Evolutionary conservation across 2,797 vertebrate species (phyloP).

Genomic region (Sebastes reedi): DNA sequence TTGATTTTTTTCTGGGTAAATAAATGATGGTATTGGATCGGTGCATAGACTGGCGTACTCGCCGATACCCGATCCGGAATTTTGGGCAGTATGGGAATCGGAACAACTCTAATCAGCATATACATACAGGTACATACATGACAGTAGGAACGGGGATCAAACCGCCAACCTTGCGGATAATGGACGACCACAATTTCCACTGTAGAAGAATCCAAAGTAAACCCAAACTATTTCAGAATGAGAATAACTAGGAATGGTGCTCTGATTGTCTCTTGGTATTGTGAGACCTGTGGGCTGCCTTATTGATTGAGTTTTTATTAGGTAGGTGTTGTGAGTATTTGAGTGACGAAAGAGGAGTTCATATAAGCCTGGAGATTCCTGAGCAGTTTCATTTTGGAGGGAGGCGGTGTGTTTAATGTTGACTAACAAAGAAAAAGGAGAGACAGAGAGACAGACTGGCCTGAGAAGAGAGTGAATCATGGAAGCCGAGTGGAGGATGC

Average conservation of each 20-base stretch:
- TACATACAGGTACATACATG: no score
- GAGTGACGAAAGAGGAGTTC: slow-evolving; percentile 28
- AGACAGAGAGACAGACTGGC: neutral
- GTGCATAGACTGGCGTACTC: no score
- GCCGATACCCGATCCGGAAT: no score
- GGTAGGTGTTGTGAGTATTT: slow-evolving; percentile 25
- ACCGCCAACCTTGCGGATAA: no score
- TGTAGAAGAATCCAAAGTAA: slow-evolving; percentile 4
- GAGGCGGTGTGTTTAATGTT: slow-evolving; percentile 36
- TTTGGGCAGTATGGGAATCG: no score
- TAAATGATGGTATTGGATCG: no score
- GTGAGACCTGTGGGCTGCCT: slow-evolving; percentile 35
- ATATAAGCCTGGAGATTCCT: slow-evolving; percentile 41
- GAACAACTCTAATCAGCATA: no score
- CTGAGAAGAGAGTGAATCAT: slow-evolving; percentile 17
- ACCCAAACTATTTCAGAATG: neutral
- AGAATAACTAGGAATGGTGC: neutral
- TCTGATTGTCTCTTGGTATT: slow-evolving; percentile 12
- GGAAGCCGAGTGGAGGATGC: slow-evolving; percentile 56
- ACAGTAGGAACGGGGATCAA: no score
- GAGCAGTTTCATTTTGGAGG: slow-evolving; percentile 27
- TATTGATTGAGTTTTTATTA: slow-evolving; percentile 65
- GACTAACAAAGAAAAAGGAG: slow-evolving; percentile 14
- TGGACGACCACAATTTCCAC: neutral
- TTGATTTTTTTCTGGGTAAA: no score